Evolutionary conservation across 2,888 invertebrate species (phyloP), one percentile per base, ranked within the genome.

Genomic region (Vesta saturnalis): DNA sequence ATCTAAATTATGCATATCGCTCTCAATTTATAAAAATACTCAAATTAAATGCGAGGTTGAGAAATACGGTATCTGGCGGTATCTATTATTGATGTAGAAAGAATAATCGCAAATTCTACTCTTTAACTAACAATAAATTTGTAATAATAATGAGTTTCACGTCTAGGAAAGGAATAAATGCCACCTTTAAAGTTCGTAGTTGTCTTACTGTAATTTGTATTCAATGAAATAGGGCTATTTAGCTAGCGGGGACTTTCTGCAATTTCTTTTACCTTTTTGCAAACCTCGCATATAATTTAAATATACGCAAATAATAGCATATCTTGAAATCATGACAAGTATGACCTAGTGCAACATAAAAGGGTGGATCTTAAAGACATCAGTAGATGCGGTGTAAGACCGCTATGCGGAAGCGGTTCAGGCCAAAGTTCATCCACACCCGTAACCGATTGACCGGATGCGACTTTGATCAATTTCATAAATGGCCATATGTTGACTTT

Each of bases 371-470:
- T 22, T 49, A 46, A 15, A 55, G 47, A 66, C 62, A 52, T 68
- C 56, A 58, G 23, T 60, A 57, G 49, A 23, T 19, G 16, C 12
- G 15, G 30, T 55, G 18, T 23, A 23, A 30, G 62, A 66, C 76
- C 77, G 79, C 78, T 78, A 82, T 82, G 81, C 82, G 81, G 82
- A 82, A 81, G 78, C 77, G 72, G 57, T 67, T 66, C 57, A 72
- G 78, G 80, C 81, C 80, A 80, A 67, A 80, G 82, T 79, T 82
- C 82, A 77, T 73, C 79, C 81, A 77, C 82, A 80, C 82, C 81
- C 79, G 74, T 78, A 78, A 74, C 79, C 78, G 75, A 80, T 75
- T 80, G 78, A 80, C 81, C 80, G 79, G 79, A 79, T 78, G 77
- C 77, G 73, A 57, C 68, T 62, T 70, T 63, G 69, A 66, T 69